phyloP scores from a whole-genome alignment of 2,113 vertebrate species.

The Gambusia holbrooki region DNA sequence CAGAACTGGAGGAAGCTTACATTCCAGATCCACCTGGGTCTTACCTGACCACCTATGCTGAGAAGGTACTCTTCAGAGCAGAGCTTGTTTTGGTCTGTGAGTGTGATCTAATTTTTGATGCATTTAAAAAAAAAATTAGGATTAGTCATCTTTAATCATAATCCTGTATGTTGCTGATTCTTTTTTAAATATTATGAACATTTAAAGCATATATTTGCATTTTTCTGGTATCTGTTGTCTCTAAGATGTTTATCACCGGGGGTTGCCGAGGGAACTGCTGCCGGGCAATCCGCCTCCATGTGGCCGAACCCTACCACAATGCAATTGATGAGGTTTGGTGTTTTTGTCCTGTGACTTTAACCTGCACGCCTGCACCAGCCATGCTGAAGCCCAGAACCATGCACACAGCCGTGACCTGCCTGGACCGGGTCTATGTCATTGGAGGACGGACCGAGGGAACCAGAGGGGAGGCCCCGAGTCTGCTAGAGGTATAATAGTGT shows the following conservation, averaged over 20 bases:
- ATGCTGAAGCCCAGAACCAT: constrained; percentile 94
- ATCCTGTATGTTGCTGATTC: not conserved
- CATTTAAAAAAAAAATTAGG: not conserved
- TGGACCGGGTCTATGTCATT: constrained; percentile 90
- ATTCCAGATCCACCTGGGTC: constrained; percentile 91
- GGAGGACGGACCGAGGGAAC: constrained; percentile 90
- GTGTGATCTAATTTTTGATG: no score
- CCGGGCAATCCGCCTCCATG: constrained; percentile 89
- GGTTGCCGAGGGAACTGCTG: constrained; percentile 92
- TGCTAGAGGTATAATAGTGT: constrained; percentile 79
- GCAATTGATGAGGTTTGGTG: constrained; percentile 94
- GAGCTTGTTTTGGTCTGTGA: not conserved
- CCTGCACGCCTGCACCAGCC: constrained; percentile 82
- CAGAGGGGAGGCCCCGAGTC: constrained; percentile 80
- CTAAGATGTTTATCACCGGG: constrained; percentile 89
- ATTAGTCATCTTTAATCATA: not conserved
- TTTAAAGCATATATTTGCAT: not conserved
- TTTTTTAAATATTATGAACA: not conserved
- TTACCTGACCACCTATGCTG: constrained; percentile 88
- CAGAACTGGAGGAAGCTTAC: constrained; percentile 52
- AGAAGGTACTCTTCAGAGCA: constrained; percentile 78
- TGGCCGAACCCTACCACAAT: constrained; percentile 88
- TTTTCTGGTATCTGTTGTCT: not conserved
- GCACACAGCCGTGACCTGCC: constrained; percentile 88
- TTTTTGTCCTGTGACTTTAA: constrained; percentile 89